Evolutionary conservation across 2,113 vertebrate species (phyloP), one percentile per base, ranked within the genome.

Genomic region (Dryoscopus gambensis): DNA sequence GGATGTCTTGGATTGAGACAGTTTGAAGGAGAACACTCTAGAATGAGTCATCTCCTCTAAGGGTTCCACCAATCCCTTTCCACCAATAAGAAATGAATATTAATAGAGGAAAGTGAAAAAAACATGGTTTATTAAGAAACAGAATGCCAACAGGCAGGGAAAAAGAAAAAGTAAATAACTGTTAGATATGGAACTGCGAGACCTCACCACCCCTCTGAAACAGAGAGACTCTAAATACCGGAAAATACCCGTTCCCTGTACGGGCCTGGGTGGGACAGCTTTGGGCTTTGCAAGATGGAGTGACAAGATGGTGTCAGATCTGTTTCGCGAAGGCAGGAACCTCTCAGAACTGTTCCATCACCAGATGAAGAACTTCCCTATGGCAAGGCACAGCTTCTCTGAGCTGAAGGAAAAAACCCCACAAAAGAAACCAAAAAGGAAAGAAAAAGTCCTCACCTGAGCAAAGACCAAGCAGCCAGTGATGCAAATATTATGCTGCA

Each of bases 401-500:
- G 44, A 50, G 35, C 19, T 13, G 8, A 50, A 30, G 19, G 23
- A 2, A 21, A 49, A 39, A 28, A 55, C 4, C 8, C 21, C 56
- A 15, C 13, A 21, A 27, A 31, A 39, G 40, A 63, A 63, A 7
- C 4, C 10, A 20, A 40, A 69, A 59, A 40, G 15, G 31, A 59
- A 42, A 23, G 44, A 49, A 68, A 33, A 49, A 18, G 18, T 22
- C 30, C 15, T 42, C 30, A 19, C 19, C 19, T 42, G 19, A 59
- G 30, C 24, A n/a, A 69, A 42, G 55, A 39, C 20, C 18, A 42
- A 24, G 35, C 31, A 60, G 24, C 31, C 37, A 35, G 35, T 2
- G 2, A 35, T 1, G 14, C 12, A 35, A 70, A 50, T n/a, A n/a
- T 15, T 2, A 11, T 8, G 44, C 44, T 59, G 11, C 0, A 0